These are phyloP conservation scores for Tringa solitaria DNA, from an alignment of 2,113 vertebrate genomes.

Conservation along the genomic window DNA sequence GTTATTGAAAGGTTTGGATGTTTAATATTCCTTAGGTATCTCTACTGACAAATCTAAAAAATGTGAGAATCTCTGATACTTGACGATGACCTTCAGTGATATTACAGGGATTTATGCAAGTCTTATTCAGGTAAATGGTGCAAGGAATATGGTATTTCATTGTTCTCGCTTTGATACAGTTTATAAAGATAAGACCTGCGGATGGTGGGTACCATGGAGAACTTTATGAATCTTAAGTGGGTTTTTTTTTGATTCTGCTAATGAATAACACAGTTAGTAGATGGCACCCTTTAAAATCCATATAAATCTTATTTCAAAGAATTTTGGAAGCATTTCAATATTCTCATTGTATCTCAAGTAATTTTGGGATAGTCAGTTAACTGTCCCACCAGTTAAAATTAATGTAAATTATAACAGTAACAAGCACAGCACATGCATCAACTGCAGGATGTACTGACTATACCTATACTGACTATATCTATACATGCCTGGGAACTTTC, in stretches of 20 bases:
- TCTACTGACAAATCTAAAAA: constrained; percentile 58
- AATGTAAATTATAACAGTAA: background rate
- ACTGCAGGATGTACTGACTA: background rate
- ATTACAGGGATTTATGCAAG: constrained; percentile 51
- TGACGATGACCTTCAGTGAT: constrained; percentile 65
- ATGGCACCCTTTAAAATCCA: background rate
- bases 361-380: background rate
- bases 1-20: constrained; percentile 47
- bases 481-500: background rate
- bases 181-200: background rate
- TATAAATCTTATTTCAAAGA: background rate
- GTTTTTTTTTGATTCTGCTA: background rate
- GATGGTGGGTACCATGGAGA: background rate
- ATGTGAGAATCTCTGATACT: constrained; percentile 58
- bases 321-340: background rate
- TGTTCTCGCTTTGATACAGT: background rate
- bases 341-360: background rate
- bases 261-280: background rate
- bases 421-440: background rate
- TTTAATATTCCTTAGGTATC: constrained; percentile 70
- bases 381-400: background rate
- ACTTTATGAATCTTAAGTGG: background rate
- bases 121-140: constrained; percentile 28
- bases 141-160: background rate
- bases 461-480: background rate